Percentiles rank a stretch among this genome's conserved stretches.
Evolutionary conservation across 2,113 vertebrate genomes (phyloP).

Genomic region (Arenaria interpres): DNA sequence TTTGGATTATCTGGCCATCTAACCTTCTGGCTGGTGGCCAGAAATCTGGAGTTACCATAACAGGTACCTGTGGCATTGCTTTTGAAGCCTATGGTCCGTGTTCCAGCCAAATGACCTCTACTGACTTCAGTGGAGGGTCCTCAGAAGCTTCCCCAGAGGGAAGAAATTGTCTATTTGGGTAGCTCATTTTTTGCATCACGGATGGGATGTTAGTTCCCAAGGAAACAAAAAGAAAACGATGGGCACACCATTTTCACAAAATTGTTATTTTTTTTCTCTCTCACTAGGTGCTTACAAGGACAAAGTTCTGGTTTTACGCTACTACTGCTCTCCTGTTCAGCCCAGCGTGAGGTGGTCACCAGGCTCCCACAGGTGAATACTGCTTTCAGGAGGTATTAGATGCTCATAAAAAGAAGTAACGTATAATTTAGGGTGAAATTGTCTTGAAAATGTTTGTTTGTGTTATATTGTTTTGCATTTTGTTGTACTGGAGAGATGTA

Average conservation of each 20-base stretch:
- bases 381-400: not conserved
- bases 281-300: not conserved
- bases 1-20: not conserved
- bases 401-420: not conserved
- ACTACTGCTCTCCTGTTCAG: not conserved
- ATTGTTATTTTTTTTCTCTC: not conserved
- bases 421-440: not conserved
- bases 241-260: not conserved
- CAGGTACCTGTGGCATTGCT: not conserved
- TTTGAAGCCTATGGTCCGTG: fast-evolving
- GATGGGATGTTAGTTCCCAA: not conserved
- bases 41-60: not conserved
- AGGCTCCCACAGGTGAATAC: not conserved
- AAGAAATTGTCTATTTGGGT: not conserved
- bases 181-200: not conserved
- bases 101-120: not conserved
- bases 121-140: not conserved
- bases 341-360: not conserved
- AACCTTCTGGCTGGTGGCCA: not conserved
- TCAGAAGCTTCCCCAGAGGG: not conserved
- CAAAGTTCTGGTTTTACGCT: not conserved
- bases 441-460: not conserved
- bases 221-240: not conserved
- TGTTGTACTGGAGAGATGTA: not conserved
- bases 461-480: not conserved